Evolutionary conservation across 2,888 invertebrate genomes (phyloP).

Genomic region (Philhelius pedissequus): DNA sequence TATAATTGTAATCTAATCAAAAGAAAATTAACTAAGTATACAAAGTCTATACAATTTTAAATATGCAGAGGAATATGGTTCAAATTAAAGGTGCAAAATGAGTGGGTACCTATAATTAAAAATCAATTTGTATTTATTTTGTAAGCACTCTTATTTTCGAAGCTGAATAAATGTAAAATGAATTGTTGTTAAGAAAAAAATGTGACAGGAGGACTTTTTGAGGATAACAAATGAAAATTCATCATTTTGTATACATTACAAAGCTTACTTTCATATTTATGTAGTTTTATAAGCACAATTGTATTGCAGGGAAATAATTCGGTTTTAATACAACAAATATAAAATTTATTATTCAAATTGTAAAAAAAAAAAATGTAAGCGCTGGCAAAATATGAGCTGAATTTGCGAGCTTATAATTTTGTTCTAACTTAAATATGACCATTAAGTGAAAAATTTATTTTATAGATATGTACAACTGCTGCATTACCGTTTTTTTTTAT

Average conservation of each 20-base stretch:
- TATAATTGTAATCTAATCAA: background rate
- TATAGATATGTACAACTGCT: too few relatives aligned
- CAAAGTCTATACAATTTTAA: too few relatives aligned
- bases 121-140: background rate
- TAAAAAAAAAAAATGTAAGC: background rate
- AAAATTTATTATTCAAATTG: background rate
- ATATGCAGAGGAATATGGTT: background rate
- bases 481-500: too few relatives aligned
- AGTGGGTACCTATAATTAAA: too few relatives aligned
- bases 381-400: background rate
- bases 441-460: background rate
- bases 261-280: too few relatives aligned
- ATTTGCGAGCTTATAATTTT: background rate
- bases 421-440: background rate
- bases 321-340: background rate
- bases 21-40: background rate
- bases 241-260: too few relatives aligned
- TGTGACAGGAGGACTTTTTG: too few relatives aligned
- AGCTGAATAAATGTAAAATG: too few relatives aligned
- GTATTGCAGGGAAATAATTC: fast-evolving
- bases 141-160: background rate
- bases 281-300: background rate
- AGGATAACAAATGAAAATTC: too few relatives aligned
- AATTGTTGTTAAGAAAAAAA: too few relatives aligned
- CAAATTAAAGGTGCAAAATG: too few relatives aligned